phyloP scores from a whole-genome alignment of 2,113 vertebrate species.

The Taxidea taxus region DNA sequence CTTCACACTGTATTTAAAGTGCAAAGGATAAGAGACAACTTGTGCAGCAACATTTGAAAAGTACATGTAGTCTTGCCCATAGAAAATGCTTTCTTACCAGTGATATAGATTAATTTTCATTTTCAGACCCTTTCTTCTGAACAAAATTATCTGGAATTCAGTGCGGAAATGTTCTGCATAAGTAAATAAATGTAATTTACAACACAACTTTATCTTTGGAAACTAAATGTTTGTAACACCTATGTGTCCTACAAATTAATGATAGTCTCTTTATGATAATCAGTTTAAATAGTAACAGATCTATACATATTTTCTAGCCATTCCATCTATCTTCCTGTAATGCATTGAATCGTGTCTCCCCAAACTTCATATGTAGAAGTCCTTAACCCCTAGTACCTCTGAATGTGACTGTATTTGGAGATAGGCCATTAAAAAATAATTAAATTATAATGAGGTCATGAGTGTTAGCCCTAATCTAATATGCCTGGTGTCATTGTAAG shows the following conservation, averaged over 20 bases:
- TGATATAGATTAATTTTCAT: neutral
- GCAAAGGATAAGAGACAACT: neutral
- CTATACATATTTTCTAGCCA: neutral
- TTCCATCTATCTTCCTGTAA: neutral
- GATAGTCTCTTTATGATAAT: neutral
- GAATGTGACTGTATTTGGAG: neutral
- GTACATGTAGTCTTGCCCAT: neutral
- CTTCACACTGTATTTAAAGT: neutral
- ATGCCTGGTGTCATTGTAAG: neutral
- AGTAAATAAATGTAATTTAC: neutral
- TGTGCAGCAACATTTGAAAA: neutral
- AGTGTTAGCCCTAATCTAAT: neutral
- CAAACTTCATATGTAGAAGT: neutral
- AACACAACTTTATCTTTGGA: neutral
- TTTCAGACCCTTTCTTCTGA: neutral
- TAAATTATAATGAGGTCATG: neutral
- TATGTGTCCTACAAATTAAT: neutral
- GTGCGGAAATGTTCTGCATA: neutral
- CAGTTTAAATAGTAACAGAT: neutral
- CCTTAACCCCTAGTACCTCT: neutral
- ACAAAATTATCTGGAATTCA: neutral
- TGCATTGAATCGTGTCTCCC: neutral
- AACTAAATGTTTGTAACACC: neutral
- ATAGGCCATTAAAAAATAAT: neutral
- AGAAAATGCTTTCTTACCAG: neutral